phyloP scores from a whole-genome alignment of 2,888 invertebrate genomes.

The Tenthredo notha region DNA sequence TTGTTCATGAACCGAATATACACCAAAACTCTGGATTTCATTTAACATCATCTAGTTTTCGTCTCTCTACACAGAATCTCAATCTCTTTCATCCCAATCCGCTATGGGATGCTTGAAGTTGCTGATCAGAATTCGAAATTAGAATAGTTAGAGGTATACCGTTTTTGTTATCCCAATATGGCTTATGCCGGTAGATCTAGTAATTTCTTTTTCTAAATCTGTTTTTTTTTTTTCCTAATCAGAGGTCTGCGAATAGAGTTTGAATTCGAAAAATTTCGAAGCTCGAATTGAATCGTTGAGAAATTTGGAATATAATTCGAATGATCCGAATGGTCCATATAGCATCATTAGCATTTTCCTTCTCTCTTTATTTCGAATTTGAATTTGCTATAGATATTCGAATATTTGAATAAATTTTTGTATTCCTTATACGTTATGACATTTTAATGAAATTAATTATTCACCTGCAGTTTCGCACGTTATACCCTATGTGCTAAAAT shows the following conservation, averaged over 20 bases:
- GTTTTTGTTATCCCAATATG: conserved; percentile 15
- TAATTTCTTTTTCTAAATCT: too few relatives aligned
- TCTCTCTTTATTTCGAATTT: neutral
- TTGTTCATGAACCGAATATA: conserved; percentile 60
- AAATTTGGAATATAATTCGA: too few relatives aligned
- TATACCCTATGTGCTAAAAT: too few relatives aligned
- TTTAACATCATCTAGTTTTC: conserved; percentile 61
- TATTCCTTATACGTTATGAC: too few relatives aligned
- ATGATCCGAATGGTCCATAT: too few relatives aligned
- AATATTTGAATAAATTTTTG: too few relatives aligned
- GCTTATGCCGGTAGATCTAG: neutral
- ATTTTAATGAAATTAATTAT: too few relatives aligned
- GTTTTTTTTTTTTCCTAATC: neutral
- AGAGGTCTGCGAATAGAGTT: too few relatives aligned
- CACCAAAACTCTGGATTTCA: conserved; percentile 64
- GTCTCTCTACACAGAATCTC: conserved; percentile 55
- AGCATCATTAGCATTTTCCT: too few relatives aligned
- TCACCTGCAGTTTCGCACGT: too few relatives aligned
- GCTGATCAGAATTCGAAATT: conserved; percentile 38
- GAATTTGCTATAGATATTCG: neutral
- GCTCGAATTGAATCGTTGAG: too few relatives aligned
- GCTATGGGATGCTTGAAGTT: neutral
- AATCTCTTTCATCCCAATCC: conserved; percentile 32
- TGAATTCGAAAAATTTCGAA: too few relatives aligned
- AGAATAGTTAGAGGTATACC: neutral